Conservation (phyloP, 2,113 vertebrate species). For the Gadus macrocephalus region DNA sequence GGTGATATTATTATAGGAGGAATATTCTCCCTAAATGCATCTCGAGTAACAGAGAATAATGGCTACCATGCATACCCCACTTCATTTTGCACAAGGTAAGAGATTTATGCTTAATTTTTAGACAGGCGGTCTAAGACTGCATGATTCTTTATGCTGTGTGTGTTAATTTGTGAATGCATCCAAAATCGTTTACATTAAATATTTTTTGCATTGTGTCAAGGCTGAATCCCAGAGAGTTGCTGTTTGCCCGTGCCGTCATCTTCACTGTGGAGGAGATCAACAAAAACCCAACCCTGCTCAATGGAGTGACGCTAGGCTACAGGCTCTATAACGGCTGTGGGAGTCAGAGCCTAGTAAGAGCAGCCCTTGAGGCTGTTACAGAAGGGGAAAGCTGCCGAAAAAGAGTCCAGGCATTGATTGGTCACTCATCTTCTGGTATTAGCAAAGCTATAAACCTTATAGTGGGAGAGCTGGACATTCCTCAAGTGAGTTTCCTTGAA, state of each 20-base stretch:
- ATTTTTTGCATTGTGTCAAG: neutral
- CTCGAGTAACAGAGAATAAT: slow-evolving; percentile 7
- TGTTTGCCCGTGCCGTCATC: slow-evolving; percentile 55
- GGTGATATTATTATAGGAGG: slow-evolving; percentile 61
- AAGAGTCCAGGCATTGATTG: slow-evolving; percentile 48
- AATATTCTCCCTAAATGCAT: slow-evolving; percentile 48
- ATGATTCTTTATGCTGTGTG: too few relatives aligned
- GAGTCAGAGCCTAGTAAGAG: slow-evolving; percentile 48
- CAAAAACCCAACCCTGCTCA: slow-evolving; percentile 45
- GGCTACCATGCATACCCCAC: slow-evolving; percentile 35
- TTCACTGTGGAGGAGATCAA: slow-evolving; percentile 64
- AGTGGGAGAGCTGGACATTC: slow-evolving; percentile 41
- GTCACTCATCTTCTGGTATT: slow-evolving; percentile 62
- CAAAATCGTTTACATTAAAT: too few relatives aligned
- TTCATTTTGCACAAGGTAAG: slow-evolving; percentile 44
- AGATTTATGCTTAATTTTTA: neutral
- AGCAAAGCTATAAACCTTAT: slow-evolving; percentile 47
- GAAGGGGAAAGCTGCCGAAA: slow-evolving; percentile 21
- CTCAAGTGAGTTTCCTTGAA: slow-evolving; percentile 46
- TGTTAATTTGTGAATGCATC: too few relatives aligned
- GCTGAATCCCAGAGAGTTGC: slow-evolving; percentile 53
- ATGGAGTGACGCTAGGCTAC: slow-evolving; percentile 57
- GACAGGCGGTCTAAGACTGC: too few relatives aligned
- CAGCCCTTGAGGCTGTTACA: slow-evolving; percentile 48
- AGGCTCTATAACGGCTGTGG: slow-evolving; percentile 54